These are phyloP conservation scores for Cyprinodon diabolis DNA, from an alignment of 2,797 vertebrate genomes.

Conservation along the genomic window DNA sequence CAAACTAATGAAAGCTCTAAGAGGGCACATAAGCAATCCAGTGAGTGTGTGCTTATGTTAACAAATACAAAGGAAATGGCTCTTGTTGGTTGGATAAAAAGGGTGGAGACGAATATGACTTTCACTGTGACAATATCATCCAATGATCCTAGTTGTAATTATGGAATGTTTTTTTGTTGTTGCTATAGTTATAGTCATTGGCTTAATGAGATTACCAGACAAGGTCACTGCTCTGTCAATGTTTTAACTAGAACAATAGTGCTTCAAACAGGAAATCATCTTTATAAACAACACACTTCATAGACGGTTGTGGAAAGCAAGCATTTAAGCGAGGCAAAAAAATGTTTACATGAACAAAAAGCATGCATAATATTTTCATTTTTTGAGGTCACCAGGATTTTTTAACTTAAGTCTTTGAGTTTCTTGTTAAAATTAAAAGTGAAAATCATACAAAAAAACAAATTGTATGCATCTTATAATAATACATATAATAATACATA, in stretches of 20 bases:
- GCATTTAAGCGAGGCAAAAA: neutral
- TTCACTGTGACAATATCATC: constrained; percentile 67
- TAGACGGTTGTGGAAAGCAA: neutral
- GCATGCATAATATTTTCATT: neutral
- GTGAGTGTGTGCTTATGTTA: constrained; percentile 12
- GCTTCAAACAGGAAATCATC: neutral
- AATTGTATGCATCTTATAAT: too few relatives aligned
- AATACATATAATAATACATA: too few relatives aligned
- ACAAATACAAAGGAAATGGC: constrained; percentile 35
- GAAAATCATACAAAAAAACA: too few relatives aligned
- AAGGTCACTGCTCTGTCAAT: constrained; percentile 25
- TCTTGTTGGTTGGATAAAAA: constrained; percentile 31
- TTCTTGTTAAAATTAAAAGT: too few relatives aligned
- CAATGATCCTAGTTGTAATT: constrained; percentile 69
- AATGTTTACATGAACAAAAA: neutral
- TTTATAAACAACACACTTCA: constrained; percentile 4
- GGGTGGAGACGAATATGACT: constrained; percentile 43
- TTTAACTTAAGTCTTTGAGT: neutral
- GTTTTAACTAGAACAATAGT: constrained; percentile 16
- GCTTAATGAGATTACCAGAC: constrained; percentile 39
- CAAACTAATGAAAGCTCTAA: neutral
- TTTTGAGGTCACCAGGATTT: neutral
- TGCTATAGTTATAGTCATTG: constrained; percentile 40
- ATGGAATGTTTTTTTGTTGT: constrained; percentile 55
- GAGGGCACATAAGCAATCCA: neutral